Evolutionary conservation across 2,888 invertebrate genomes (phyloP), one percentile per base, ranked within the genome.

Genomic region (Agrenia bidenticulata): DNA sequence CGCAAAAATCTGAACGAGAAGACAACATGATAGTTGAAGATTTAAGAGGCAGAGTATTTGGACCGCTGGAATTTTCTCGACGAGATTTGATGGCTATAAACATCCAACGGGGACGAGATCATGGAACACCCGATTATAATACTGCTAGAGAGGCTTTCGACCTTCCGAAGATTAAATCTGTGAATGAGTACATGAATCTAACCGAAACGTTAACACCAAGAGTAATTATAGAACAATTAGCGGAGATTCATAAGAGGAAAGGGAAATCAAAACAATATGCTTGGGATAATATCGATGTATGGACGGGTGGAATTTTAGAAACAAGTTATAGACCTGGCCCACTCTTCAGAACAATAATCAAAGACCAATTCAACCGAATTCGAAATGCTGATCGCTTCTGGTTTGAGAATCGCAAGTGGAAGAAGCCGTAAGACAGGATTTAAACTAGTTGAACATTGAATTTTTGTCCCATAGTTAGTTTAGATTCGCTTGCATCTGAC

Each of bases 21-120:
- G 85, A 86, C 77, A 80, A 82, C 66, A 78, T 79, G 70, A 82
- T 86, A 58, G 84, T 85, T 2, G 83, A 85, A 70, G 86, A 86
- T 77, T 78, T 86, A 39, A 78, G 85, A 77, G 84, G 78, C n/a
- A 80, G 80, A 66, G 83, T 85, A 17, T 85, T 84, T 77, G 85
- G 85, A 1, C 83, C 85, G 0, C 77, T 85, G 57, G 84, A 85
- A 77, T 85, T 85, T 77, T 84, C 84, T 1, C 77, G 85, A 60
- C 79, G 84, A 50, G 85, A 85, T 77, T 78, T 85, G 66, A 84
- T 85, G 83, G 85, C 85, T 2, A 70, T 85, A 15, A 85, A 85
- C 76, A 83, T 85, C 58, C 85, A 85, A 77, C 78, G 85, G 65
- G 79, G 77, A 13, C 78, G 85, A 59, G 85, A 85, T 75, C 84